Evolutionary conservation across 2,888 invertebrate genomes (phyloP), one percentile per base, ranked within the genome.

Genomic region (Mythimna albipuncta): DNA sequence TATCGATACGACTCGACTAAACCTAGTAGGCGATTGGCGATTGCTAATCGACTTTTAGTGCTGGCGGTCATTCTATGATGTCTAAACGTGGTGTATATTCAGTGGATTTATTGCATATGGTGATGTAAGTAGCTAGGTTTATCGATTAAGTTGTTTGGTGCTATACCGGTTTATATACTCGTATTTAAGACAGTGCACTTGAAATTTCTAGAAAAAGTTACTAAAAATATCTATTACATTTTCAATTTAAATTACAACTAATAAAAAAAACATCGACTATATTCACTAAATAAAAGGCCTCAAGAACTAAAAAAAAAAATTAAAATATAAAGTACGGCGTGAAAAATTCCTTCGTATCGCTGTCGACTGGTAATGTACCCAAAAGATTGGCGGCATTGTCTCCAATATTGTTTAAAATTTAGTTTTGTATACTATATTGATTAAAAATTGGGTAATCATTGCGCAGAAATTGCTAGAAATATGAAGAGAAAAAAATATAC

Each of bases 1-100:
- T 85, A 85, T 85, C 76, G 82, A 78, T 84, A 69, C 73, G 64
- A 73, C 69, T 79, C 69, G 73, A 82, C 76, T 79, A 67, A 82
- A 69, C 61, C 71, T 75, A 71, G 77, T 79, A 79, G 79, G 73
- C 75, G 76, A 85, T 74, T 79, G 69, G 72, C 69, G 73, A 82
- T 81, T 81, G 67, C 69, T 79, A 79, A 79, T 74, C 74, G 79
- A 77, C 69, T 76, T 81, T 81, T 76, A 81, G 72, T 77, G 75
- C 74, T 79, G 67, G 72, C 77, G 77, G 72, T 79, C 44, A 73
- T 72, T 76, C 63, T 69, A 38, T 82, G 77, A 71, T 72, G 73
- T 75, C 26, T 72, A 66, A 73, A 68, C 26, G 52, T n/a, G 2
- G 52, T 50, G 67, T 69, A 59, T 70, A 70, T 74, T 79, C 64